These are phyloP conservation scores for Corythoichthys intestinalis DNA, from an alignment of 2,113 vertebrate species.

Conservation along the genomic window DNA sequence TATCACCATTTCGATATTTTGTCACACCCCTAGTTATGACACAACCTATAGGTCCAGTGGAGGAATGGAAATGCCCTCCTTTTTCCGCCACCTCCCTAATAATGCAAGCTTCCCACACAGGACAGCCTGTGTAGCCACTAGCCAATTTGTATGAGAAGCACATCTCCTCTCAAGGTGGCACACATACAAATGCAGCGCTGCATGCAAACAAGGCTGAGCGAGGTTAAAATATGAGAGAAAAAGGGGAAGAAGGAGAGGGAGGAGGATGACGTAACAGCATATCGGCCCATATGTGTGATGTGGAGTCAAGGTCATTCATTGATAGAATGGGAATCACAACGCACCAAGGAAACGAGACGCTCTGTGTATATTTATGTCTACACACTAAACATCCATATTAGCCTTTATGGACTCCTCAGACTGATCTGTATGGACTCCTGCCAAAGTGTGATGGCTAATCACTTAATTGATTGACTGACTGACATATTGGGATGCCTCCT, in stretches of 20 bases:
- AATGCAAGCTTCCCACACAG: slow-evolving; percentile 9
- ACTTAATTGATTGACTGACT: slow-evolving; percentile 50
- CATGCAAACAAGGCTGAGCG: slow-evolving; percentile 11
- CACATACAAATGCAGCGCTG: slow-evolving; percentile 12
- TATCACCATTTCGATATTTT: too few relatives aligned
- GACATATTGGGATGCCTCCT: not conserved
- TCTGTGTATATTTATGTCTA: not conserved
- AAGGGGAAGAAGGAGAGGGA: not conserved
- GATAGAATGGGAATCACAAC: slow-evolving; percentile 31
- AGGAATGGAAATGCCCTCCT: not conserved
- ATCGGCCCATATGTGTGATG: slow-evolving; percentile 51
- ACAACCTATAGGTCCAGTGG: not conserved
- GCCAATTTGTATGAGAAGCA: slow-evolving; percentile 16
- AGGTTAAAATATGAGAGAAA: not conserved
- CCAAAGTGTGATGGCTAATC: slow-evolving; percentile 35
- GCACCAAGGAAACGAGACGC: not conserved
- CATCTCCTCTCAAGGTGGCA: slow-evolving; percentile 29
- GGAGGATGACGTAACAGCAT: slow-evolving; percentile 49
- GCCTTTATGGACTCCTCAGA: not conserved
- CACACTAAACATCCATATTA: not conserved
- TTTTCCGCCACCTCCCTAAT: not conserved
- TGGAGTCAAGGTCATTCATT: slow-evolving; percentile 67
- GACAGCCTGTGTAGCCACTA: slow-evolving; percentile 12
- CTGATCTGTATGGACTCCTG: slow-evolving; percentile 27
- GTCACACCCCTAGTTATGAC: not conserved